Evolutionary conservation across 2,888 invertebrate genomes (phyloP).

Genomic region (Nomada ferruginata): DNA sequence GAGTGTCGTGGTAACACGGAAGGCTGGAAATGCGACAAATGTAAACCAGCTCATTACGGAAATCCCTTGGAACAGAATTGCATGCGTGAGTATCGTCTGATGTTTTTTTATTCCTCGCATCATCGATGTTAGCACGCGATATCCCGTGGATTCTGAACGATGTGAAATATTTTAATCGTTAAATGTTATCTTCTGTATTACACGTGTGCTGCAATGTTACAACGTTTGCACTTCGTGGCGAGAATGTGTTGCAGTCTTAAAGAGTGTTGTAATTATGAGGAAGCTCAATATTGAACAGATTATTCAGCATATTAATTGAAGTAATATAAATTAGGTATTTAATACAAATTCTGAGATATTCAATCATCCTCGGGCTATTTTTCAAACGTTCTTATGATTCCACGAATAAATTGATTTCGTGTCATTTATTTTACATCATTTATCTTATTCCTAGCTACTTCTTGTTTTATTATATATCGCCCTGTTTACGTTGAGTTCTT

Average conservation of each 20-base stretch:
- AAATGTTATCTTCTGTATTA: not conserved
- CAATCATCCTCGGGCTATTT: too few species aligned
- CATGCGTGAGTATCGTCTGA: conserved; percentile 83
- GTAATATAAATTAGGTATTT: not conserved
- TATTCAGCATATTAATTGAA: not conserved
- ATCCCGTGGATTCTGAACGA: conserved; percentile 17
- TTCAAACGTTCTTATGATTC: too few species aligned
- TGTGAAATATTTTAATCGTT: not conserved
- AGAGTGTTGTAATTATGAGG: not conserved
- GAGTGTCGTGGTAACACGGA: conserved; percentile 92
- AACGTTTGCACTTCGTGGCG: too few species aligned
- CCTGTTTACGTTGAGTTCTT: too few species aligned
- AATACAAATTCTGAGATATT: not conserved
- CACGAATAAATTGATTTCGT: too few species aligned
- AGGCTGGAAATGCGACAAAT: conserved; percentile 87
- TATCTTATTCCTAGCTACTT: too few species aligned
- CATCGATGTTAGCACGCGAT: conserved; percentile 33
- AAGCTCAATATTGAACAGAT: not conserved
- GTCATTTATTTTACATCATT: too few species aligned
- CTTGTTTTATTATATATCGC: too few species aligned
- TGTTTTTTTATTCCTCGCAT: conserved; percentile 9
- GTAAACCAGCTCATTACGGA: conserved; percentile 88
- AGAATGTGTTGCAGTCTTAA: not conserved
- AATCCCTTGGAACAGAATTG: conserved; percentile 88
- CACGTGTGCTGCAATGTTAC: too few species aligned